Conservation (phyloP, 2,797 vertebrate genomes). For the Sylvia borin region DNA sequence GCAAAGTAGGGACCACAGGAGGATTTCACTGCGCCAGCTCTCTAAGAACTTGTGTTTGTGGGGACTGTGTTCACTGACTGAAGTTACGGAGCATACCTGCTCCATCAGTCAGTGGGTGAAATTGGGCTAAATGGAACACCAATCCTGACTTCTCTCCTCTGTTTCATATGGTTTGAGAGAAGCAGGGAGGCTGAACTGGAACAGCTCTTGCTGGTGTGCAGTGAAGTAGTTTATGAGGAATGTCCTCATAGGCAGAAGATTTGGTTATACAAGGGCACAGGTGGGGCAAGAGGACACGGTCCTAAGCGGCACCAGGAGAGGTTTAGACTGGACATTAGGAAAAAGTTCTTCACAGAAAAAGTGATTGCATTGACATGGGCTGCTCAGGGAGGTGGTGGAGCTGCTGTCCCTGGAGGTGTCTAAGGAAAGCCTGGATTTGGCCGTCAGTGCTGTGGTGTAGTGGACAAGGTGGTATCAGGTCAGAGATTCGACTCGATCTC, state of each 20-base stretch:
- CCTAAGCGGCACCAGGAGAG: not conserved
- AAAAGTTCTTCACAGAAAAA: not conserved
- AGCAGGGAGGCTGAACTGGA: not conserved
- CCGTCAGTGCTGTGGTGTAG: no score
- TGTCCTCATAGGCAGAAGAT: not conserved
- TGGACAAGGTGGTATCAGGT: not conserved
- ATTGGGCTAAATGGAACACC: not conserved
- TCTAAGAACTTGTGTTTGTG: not conserved
- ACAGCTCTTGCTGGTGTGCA: not conserved
- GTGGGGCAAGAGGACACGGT: fast-evolving
- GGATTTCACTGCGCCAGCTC: not conserved
- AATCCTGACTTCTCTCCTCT: not conserved
- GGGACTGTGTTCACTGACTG: not conserved
- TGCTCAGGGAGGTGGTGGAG: not conserved
- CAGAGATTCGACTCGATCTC: not conserved
- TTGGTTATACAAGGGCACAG: not conserved
- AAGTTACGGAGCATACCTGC: not conserved
- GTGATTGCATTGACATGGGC: not conserved
- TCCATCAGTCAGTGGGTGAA: not conserved
- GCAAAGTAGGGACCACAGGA: not conserved
- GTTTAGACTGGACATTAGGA: not conserved
- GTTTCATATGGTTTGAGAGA: not conserved
- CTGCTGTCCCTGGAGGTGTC: not conserved
- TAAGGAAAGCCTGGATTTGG: not conserved
- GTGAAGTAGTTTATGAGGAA: not conserved